Evolutionary conservation across 2,113 vertebrate genomes (phyloP), one percentile per base, ranked within the genome.

Genomic region (Leuciscus idus): DNA sequence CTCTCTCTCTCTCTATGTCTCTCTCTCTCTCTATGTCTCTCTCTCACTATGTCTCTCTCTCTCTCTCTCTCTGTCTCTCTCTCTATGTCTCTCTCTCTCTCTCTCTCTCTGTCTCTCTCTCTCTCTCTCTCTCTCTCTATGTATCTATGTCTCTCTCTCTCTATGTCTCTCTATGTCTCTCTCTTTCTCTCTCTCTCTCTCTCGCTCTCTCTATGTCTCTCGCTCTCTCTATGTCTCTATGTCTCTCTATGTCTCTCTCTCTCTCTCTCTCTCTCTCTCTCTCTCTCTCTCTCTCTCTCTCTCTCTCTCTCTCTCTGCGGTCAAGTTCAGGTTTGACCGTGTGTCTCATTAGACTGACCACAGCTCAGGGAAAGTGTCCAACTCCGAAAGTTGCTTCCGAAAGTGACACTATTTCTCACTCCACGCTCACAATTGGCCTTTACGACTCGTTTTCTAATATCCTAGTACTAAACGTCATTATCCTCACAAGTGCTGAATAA

Each of bases 271-370:
- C 36, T 6, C 6, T 39, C 36, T 39, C 36, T 39, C 36, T 39
- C 36, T 39, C 0, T 39, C 6, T 6, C 36, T 39, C 6, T 23
- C 72, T 11, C 75, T 66, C 86, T 30, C 33, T 30, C 48, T 19
- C 43, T 73, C 74, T 43, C 36, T 13, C 64, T 87, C 52, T 62
- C 50, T 74, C 33, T 75, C 59, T 88, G 73, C 91, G 91, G 89
- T 89, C 90, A 90, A 90, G 77, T 57, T 88, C 75, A 62, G 74
- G 87, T 79, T 85, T 77, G 92, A 90, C 90, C 64, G 50, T 89
- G 92, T 89, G 87, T 92, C 88, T 93, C 82, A 59, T 93, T 91
- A 91, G n/a, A 62, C n/a, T 17, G 74, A 91, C 94, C 91, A 43
- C 94, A 89, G 89, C 66, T 74, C 72, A 74, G 72, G 72, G 72